Evolutionary conservation across 2,888 invertebrate genomes (phyloP).

Genomic region (Axea sp.): DNA sequence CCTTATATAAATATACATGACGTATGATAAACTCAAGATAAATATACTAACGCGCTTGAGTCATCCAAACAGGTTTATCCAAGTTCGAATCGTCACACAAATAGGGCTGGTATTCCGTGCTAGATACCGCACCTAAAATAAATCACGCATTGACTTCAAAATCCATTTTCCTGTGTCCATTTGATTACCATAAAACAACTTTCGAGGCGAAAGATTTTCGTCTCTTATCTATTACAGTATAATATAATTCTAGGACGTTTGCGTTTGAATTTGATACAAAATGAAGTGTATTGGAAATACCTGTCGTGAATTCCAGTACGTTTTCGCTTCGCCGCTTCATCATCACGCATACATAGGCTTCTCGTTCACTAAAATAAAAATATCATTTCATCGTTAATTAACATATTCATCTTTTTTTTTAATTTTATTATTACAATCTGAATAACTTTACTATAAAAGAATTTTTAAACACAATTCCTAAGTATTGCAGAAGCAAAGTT

Average conservation of each 20-base stretch:
- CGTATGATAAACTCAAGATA: slow-evolving; percentile 36
- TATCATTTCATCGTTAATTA: no score
- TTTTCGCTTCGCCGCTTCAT: slow-evolving; percentile 82
- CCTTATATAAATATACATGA: slow-evolving; percentile 44
- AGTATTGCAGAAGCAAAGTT: no score
- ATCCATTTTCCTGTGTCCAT: not conserved
- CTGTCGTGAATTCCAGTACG: slow-evolving; percentile 81
- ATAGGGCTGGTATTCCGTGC: slow-evolving; percentile 75
- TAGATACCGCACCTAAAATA: slow-evolving; percentile 74
- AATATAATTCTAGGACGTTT: slow-evolving; percentile 27
- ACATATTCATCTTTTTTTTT: no score
- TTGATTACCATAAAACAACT: slow-evolving; percentile 23
- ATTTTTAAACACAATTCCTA: no score
- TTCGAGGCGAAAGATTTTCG: slow-evolving; percentile 1
- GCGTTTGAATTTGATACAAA: slow-evolving; percentile 25
- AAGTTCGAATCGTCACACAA: slow-evolving; percentile 81
- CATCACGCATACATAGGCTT: slow-evolving; percentile 82
- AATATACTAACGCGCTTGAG: slow-evolving; percentile 82
- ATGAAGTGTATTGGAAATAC: slow-evolving; percentile 62
- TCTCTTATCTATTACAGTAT: slow-evolving; percentile 24
- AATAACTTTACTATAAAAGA: no score
- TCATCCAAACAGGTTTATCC: slow-evolving; percentile 82
- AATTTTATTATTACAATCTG: no score
- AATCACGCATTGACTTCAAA: slow-evolving; percentile 45
- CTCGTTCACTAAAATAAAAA: slow-evolving; percentile 81